Percentiles rank a stretch among this genome's conserved stretches.
Conservation (phyloP, 2,797 vertebrate species). For the Takifugu ocellatus region DNA sequence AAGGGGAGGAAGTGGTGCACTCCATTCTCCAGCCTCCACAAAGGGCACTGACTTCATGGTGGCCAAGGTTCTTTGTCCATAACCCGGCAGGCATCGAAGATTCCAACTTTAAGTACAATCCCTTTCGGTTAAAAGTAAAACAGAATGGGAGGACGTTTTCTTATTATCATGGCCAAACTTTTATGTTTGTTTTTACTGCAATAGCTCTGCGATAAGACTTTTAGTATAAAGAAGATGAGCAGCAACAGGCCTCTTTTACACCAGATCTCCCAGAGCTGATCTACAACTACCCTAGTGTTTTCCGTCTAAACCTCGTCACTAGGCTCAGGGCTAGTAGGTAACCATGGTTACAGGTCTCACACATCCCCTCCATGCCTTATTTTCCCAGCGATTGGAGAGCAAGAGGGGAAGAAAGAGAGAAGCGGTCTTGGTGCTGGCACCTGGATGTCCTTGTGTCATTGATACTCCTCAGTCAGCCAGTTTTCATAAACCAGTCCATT, state of each 20-base stretch:
- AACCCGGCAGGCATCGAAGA: constrained; percentile 25
- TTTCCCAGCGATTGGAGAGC: constrained; percentile 29
- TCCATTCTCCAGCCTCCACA: constrained; percentile 38
- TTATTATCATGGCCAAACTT: constrained; percentile 44
- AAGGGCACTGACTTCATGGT: constrained; percentile 60
- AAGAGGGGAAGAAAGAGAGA: constrained; percentile 2
- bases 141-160: constrained; percentile 50
- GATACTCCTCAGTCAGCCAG: constrained; percentile 65
- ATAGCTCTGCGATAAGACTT: constrained; percentile 29
- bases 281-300: constrained; percentile 65
- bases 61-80: constrained; percentile 25
- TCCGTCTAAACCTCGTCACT: constrained; percentile 61
- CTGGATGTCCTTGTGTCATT: constrained; percentile 59
- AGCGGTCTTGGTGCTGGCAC: constrained; percentile 39
- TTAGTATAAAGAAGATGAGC: constrained; percentile 15
- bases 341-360: constrained; percentile 72
- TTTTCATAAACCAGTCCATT: constrained; percentile 68
- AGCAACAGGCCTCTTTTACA: constrained; percentile 56
- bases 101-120: constrained; percentile 27
- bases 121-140: constrained; percentile 54
- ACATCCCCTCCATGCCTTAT: constrained; percentile 55
- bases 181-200: constrained; percentile 41
- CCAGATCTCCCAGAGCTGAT: constrained; percentile 53
- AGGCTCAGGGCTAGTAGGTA: constrained; percentile 67
- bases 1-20: constrained; percentile 13